Evolutionary conservation across 2,888 invertebrate genomes (phyloP).

Genomic region (Julus scandinavius): DNA sequence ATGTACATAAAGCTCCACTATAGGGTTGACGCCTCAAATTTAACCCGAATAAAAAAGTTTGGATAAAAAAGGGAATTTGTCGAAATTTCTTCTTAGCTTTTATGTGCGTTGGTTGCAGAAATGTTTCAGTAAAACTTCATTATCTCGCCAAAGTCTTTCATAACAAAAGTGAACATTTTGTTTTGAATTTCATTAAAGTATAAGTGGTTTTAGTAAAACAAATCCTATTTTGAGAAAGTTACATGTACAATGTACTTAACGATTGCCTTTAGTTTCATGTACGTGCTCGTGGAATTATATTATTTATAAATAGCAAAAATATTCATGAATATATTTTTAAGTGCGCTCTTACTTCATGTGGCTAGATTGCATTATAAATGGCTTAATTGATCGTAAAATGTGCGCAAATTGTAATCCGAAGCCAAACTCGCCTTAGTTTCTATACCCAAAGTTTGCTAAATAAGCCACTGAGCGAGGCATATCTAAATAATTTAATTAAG

Average conservation of each 20-base stretch:
- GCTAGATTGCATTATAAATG: not conserved
- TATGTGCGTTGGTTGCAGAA: too few species aligned
- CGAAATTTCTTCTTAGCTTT: too few species aligned
- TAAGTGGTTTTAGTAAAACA: not conserved
- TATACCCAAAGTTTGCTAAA: not conserved
- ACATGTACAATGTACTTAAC: not conserved
- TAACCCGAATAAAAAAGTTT: too few species aligned
- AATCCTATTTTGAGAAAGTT: not conserved
- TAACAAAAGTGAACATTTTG: not conserved
- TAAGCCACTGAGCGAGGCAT: not conserved
- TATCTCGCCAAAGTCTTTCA: not conserved
- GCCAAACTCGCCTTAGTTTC: not conserved
- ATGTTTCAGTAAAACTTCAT: not conserved
- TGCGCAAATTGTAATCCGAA: not conserved
- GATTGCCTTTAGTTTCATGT: too few species aligned
- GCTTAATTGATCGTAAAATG: constrained; percentile 21
- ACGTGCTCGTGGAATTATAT: not conserved
- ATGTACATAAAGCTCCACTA: too few species aligned
- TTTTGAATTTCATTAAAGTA: not conserved
- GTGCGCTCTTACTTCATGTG: not conserved
- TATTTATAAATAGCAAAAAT: not conserved
- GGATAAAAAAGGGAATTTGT: too few species aligned
- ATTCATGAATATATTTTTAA: not conserved
- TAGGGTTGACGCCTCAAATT: too few species aligned
- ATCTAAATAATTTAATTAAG: constrained; percentile 4